A percentile compares a stretch with the other conserved stretches of the same genome.
Evolutionary conservation across 2,113 vertebrate species (phyloP).

Genomic region (Ochotona curzoniae): DNA sequence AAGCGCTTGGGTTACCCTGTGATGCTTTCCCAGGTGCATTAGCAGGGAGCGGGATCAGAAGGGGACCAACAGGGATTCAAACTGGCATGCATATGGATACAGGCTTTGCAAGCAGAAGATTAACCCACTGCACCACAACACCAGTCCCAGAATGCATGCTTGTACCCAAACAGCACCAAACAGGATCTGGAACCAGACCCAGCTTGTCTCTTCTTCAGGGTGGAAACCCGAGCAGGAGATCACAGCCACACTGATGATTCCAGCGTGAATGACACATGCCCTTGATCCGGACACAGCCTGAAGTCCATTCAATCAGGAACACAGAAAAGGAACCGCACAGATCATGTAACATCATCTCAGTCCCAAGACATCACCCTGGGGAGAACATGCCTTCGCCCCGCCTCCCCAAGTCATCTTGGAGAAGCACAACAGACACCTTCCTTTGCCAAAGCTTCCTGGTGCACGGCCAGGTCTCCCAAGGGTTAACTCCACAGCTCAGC

Average conservation of each 20-base stretch:
- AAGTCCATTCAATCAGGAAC: neutral
- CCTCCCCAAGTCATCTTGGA: neutral
- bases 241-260: neutral
- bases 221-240: neutral
- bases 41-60: no score
- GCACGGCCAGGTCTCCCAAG: no score
- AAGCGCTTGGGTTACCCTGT: no score
- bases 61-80: no score
- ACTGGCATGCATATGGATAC: no score
- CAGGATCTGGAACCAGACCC: neutral
- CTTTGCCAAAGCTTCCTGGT: slow-evolving; percentile 1
- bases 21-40: no score
- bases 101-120: no score
- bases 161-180: neutral
- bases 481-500: no score
- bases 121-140: no score
- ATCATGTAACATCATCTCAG: neutral
- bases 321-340: neutral
- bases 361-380: neutral
- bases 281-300: neutral
- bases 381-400: neutral
- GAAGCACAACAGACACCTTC: neutral
- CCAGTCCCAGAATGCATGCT: neutral
- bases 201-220: neutral
- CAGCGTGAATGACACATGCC: neutral